Percentiles rank a stretch among this genome's conserved stretches.
Evolutionary conservation across 1,140 invertebrate genomes (phyloP).

Genomic region (Tigriopus japonicus): DNA sequence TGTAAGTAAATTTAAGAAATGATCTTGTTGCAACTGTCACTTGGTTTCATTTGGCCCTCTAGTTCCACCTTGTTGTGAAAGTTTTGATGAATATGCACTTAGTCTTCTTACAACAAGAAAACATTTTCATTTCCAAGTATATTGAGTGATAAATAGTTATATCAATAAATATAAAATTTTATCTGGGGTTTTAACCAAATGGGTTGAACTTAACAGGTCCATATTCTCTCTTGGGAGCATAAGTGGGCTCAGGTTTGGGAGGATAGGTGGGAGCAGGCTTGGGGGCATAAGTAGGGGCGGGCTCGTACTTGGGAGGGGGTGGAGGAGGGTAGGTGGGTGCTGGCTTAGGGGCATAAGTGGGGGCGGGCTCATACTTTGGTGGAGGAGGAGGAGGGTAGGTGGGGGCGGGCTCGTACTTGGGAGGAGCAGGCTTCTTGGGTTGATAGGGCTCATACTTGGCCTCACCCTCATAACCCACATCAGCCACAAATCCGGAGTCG

Average conservation of each 20-base stretch:
- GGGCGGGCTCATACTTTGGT: not conserved
- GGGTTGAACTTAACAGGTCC: constrained; percentile 3
- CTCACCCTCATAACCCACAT: constrained; percentile 18
- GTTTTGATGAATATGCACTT: too few species aligned
- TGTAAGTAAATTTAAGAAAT: too few species aligned
- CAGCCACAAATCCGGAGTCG: constrained; percentile 20
- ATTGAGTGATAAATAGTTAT: too few species aligned
- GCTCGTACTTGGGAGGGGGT: not conserved
- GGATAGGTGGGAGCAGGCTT: not conserved
- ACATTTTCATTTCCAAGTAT: too few species aligned
- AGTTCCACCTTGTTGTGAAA: too few species aligned
- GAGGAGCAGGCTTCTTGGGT: constrained; percentile 8
- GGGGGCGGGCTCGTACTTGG: not conserved
- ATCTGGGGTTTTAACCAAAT: constrained; percentile 2
- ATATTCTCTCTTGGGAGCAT: not conserved
- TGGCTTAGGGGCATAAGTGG: constrained; percentile 3
- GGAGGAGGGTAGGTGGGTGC: not conserved
- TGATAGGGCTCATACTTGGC: constrained; percentile 12
- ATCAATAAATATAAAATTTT: too few species aligned
- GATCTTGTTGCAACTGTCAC: too few species aligned
- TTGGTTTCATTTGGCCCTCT: too few species aligned
- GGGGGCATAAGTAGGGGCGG: not conserved
- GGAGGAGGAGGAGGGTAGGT: not conserved
- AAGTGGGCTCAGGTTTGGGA: not conserved
- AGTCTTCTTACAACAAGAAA: too few species aligned